Percentiles rank a stretch among this genome's conserved stretches.
Conservation (phyloP, 2,113 vertebrate genomes). For the Bombycilla garrulus region DNA sequence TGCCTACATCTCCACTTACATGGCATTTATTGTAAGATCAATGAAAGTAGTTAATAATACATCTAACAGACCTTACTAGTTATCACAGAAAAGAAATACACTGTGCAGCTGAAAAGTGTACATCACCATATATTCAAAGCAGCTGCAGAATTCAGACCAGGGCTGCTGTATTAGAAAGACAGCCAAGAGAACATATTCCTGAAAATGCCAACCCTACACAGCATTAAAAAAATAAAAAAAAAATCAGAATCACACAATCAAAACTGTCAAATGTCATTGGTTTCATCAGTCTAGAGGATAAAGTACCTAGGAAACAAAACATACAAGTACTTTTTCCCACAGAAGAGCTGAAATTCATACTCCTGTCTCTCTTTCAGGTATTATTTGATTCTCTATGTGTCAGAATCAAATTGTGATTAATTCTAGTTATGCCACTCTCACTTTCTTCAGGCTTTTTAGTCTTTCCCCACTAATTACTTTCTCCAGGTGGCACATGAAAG, state of each 20-base stretch:
- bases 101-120: not conserved
- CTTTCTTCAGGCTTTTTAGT: not conserved
- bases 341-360: not conserved
- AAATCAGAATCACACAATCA: not conserved
- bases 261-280: not conserved
- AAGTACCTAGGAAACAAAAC: not conserved
- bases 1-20: not conserved
- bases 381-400: not conserved
- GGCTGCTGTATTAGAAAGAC: not conserved
- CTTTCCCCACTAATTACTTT: not conserved
- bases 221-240: not conserved
- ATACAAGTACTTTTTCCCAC: not conserved
- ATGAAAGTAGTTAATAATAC: slow-evolving; percentile 12
- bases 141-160: not conserved
- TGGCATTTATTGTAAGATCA: slow-evolving; percentile 9
- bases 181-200: not conserved
- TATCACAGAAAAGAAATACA: not conserved
- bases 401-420: not conserved
- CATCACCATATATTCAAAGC: not conserved
- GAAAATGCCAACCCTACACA: not conserved
- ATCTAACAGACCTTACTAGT: not conserved
- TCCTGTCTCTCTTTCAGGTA: not conserved
- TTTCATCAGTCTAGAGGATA: not conserved
- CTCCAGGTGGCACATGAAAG: not conserved
- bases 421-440: not conserved